These are phyloP conservation scores for Aplocera efformata DNA, from an alignment of 2,888 invertebrate species.

Conservation along the genomic window DNA sequence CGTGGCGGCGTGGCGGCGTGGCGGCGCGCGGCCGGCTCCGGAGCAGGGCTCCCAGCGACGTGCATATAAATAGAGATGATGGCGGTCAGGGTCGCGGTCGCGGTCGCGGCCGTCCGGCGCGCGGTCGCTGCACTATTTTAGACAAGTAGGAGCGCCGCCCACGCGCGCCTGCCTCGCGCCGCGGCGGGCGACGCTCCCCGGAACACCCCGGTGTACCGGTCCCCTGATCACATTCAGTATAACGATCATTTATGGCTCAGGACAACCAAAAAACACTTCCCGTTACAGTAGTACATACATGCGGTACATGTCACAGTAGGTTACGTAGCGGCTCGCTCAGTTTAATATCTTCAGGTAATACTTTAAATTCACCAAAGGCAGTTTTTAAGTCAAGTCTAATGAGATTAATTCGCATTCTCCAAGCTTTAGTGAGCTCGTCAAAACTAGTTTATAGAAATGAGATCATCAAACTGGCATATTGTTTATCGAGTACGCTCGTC, in stretches of 20 bases:
- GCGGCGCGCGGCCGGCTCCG: neutral
- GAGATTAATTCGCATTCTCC: too few species aligned
- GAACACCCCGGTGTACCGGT: neutral
- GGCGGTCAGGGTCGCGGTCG: constrained; percentile 55
- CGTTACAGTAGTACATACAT: too few species aligned
- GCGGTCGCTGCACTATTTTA: constrained; percentile 48
- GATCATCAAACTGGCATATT: neutral
- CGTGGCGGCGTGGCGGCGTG: too few species aligned
- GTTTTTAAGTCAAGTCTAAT: too few species aligned
- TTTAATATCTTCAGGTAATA: too few species aligned
- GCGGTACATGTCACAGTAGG: too few species aligned
- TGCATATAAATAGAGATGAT: constrained; percentile 54
- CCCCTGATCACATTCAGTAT: neutral
- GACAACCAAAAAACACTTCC: too few species aligned
- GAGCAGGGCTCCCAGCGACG: constrained; percentile 5
- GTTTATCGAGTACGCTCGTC: too few species aligned
- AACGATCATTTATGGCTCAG: too few species aligned
- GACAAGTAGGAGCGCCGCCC: constrained; percentile 26
- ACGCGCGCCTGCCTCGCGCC: constrained; percentile 19
- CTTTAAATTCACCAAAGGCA: too few species aligned
- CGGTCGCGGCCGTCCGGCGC: constrained; percentile 49
- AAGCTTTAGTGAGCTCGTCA: too few species aligned
- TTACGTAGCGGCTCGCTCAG: too few species aligned
- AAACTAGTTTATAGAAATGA: neutral
- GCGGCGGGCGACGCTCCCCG: constrained; percentile 2